Conservation (phyloP, 2,888 invertebrate genomes). For the Heterodera filipjevi region DNA sequence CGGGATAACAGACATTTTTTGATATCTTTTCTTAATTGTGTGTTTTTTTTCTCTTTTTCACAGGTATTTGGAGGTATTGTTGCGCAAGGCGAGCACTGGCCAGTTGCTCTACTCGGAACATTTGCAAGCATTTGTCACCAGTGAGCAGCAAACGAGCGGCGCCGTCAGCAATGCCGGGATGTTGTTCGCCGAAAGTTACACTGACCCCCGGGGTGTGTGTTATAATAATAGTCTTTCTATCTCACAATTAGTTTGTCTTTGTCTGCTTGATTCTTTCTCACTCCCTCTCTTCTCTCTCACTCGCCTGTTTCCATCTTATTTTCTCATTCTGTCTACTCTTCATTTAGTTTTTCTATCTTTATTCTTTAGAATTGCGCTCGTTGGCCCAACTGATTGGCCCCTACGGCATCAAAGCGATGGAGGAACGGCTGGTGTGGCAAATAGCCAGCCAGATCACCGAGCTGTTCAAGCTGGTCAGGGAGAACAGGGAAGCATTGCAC, state of each 20-base stretch:
- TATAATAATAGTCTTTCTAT: not conserved
- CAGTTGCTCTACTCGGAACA: constrained; percentile 95
- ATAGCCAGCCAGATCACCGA: constrained; percentile 97
- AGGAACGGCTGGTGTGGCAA: constrained; percentile 97
- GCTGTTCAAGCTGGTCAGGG: constrained; percentile 80
- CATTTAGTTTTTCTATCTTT: not conserved
- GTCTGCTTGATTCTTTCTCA: too few species aligned
- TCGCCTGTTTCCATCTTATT: too few species aligned
- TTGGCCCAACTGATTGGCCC: constrained; percentile 95
- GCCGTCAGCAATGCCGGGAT: not conserved
- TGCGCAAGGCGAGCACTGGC: constrained; percentile 88
- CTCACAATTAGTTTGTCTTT: too few species aligned
- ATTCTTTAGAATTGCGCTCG: constrained; percentile 79
- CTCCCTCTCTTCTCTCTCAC: too few species aligned
- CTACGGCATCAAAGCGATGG: constrained; percentile 94
- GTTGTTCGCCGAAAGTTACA: constrained; percentile 76
- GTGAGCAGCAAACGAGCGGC: constrained; percentile 12
- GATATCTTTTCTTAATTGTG: not conserved
- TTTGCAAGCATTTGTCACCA: constrained; percentile 69
- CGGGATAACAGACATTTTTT: not conserved
- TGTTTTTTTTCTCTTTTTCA: constrained; percentile 65
- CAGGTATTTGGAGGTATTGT: constrained; percentile 77
- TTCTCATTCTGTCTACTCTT: too few species aligned
- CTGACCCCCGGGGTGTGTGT: constrained; percentile 53
- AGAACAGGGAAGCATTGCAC: constrained; percentile 88